phyloP scores from a whole-genome alignment of 1,140 invertebrate species.

The Ruditapes philippinarum region DNA sequence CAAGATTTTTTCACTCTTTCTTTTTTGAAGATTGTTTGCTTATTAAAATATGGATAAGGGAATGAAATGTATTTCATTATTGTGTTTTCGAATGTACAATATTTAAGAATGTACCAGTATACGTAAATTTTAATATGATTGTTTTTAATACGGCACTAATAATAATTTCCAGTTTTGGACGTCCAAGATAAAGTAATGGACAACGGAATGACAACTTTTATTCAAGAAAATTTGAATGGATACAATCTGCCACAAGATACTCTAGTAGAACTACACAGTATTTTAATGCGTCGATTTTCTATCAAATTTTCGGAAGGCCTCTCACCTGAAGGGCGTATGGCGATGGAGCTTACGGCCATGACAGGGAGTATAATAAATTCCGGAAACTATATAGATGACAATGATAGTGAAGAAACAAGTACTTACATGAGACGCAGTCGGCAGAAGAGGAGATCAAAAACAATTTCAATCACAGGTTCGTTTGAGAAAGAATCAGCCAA shows the following conservation, averaged over 20 bases:
- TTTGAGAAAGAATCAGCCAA: conserved; percentile 3
- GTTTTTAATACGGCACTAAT: no score
- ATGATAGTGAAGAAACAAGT: not conserved
- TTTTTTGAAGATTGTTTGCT: no score
- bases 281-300: conserved; percentile 45
- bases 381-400: not conserved
- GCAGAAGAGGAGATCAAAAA: conserved; percentile 7
- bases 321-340: conserved; percentile 65
- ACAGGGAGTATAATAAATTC: not conserved
- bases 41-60: no score
- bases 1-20: no score
- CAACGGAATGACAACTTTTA: not conserved
- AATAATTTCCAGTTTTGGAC: no score
- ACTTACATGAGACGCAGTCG: not conserved
- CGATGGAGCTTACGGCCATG: conserved; percentile 59
- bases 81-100: no score
- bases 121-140: no score
- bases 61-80: no score
- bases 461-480: conserved; percentile 34
- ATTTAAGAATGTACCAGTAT: no score
- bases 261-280: conserved; percentile 47
- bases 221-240: conserved; percentile 53
- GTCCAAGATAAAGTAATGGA: no score
- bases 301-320: conserved; percentile 64
- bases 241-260: conserved; percentile 63